These are phyloP conservation scores for Micropoecilia bifurca DNA, from an alignment of 2,797 vertebrate species.

Conservation along the genomic window DNA sequence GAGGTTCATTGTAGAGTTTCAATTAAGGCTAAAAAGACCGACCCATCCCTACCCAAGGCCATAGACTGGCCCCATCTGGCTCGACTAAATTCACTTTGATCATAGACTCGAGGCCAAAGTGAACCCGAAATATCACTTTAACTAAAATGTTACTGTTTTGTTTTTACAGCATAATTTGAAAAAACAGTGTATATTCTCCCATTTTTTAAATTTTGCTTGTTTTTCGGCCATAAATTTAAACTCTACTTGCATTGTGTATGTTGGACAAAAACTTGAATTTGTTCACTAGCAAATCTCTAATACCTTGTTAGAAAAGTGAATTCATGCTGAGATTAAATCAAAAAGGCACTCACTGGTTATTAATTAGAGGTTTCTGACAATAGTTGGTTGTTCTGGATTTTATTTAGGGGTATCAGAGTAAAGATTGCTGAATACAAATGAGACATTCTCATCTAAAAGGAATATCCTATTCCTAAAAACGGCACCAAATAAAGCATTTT, in stretches of 20 bases:
- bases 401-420: not conserved
- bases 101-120: no score
- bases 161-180: no score
- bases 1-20: not conserved
- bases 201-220: no score
- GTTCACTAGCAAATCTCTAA: not conserved
- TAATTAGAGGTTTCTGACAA: not conserved
- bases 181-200: no score
- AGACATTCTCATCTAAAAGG: not conserved
- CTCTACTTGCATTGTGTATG: not conserved
- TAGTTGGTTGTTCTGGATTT: not conserved
- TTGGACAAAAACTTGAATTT: not conserved
- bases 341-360: not conserved
- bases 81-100: no score
- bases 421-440: not conserved
- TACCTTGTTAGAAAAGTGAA: not conserved
- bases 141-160: no score
- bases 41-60: no score
- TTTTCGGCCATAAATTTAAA: no score
- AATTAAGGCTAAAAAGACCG: no score
- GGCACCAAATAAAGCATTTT: not conserved
- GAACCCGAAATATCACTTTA: no score
- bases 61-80: no score
- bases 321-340: not conserved
- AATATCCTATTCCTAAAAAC: not conserved